Percentiles rank a stretch among this genome's conserved stretches.
phyloP scores from a whole-genome alignment of 64 coral and sea anemone genomes.

The Stichodactyla helianthus region DNA sequence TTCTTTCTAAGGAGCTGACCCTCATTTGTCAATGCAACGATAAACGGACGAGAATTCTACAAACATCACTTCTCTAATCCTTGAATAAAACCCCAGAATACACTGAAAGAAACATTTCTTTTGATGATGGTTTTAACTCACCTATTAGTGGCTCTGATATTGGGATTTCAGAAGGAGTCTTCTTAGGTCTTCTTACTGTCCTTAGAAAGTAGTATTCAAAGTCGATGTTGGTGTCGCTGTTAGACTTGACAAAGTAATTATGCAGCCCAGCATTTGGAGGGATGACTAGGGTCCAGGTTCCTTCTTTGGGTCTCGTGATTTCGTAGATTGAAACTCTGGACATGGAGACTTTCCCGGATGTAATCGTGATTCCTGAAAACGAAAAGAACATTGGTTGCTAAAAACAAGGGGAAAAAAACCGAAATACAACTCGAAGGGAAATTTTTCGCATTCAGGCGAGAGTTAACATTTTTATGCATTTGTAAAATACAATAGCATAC shows the following conservation, averaged over 20 bases:
- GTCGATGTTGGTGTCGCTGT: slow-evolving; percentile 71
- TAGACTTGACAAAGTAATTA: slow-evolving; percentile 65
- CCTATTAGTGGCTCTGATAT: slow-evolving; percentile 44
- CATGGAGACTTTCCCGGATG: slow-evolving; percentile 38
- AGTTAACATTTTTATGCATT: no score
- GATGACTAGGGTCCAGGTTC: slow-evolving; percentile 48
- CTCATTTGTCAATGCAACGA: no score
- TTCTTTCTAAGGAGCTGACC: no score
- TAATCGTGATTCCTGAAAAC: slow-evolving; percentile 1
- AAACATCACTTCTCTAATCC: no score
- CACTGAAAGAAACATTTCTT: neutral
- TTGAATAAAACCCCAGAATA: no score
- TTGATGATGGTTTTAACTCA: slow-evolving; percentile 2
- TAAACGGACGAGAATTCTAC: no score
- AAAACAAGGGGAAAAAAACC: no score
- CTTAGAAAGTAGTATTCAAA: slow-evolving; percentile 66
- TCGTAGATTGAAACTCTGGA: slow-evolving; percentile 46
- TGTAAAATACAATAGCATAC: no score
- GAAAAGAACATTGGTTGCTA: no score
- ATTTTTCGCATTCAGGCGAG: no score
- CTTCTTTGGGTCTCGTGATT: slow-evolving; percentile 35
- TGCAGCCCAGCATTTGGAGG: slow-evolving; percentile 45
- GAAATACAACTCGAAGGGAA: neutral
- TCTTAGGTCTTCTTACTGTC: neutral
- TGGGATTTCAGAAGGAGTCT: slow-evolving; percentile 34